Evolutionary conservation across 2,888 invertebrate genomes (phyloP), one percentile per base, ranked within the genome.

Genomic region (Caenorhabditis sp.): DNA sequence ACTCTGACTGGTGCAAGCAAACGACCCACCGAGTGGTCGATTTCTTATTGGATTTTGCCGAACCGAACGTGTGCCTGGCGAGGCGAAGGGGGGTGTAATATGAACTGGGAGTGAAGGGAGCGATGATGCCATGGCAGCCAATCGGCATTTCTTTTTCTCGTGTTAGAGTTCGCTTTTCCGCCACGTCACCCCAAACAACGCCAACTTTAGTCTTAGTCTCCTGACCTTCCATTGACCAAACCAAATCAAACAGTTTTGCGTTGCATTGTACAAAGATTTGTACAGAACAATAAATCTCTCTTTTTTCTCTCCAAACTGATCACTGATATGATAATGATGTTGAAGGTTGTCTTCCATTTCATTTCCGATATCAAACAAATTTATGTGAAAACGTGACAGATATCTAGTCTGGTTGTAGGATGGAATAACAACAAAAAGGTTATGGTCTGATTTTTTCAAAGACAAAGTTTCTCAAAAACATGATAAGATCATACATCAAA

Each of bases 41-140:
- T 67, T 67, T 76, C 76, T 76, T 76, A 76, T 76, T 76, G 76
- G 76, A 76, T 67, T 67, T 74, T 58, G 60, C n/a, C 47, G 64
- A 71, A 62, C 51, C 53, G 71, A 72, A 64, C 72, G 64, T 71
- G 70, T 40, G 8, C 18, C 28, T 13, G 13, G 20, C n/a, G 50
- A 50, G 56, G 24, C 24, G 22, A 24, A n/a, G n/a, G 18, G 9
- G 28, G 56, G 61, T 78, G 69, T 77, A 68, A 77, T 62, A 69
- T 55, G 76, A 62, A 67, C 65, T 68, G 68, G 69, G 18, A 44
- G 60, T 51, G 60, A n/a, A n/a, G n/a, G n/a, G 61, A 32, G 32
- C 9, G 32, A 32, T 70, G 70, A 40, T 70, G 37, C 60, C 60
- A 61, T 70, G 60, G 70, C 60, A 70, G 37, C 69, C 51, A 58